phyloP scores from a whole-genome alignment of 1,140 invertebrate species.

The Bombus polaris region DNA sequence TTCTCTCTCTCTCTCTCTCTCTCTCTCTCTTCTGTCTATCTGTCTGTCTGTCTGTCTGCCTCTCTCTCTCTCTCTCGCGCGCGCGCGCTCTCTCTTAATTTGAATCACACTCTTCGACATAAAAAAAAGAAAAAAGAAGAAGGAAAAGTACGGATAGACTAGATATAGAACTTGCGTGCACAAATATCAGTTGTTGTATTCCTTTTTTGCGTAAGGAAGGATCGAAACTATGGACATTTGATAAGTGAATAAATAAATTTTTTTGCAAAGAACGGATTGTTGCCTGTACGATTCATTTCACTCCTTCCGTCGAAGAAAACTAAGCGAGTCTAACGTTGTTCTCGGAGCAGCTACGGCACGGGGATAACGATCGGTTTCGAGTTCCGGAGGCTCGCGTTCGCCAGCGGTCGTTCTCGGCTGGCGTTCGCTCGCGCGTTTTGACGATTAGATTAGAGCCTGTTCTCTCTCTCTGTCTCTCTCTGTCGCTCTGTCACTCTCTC shows the following conservation, averaged over 20 bases:
- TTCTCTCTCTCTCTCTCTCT: background rate
- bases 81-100: background rate
- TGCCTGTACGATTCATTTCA: slow-evolving; percentile 57
- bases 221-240: slow-evolving; percentile 30
- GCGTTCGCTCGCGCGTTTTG: background rate
- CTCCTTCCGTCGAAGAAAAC: slow-evolving; percentile 36
- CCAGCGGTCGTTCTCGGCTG: background rate
- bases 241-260: slow-evolving; percentile 51
- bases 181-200: slow-evolving; percentile 11
- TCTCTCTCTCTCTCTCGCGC: background rate
- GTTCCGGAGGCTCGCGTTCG: background rate
- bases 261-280: slow-evolving; percentile 44
- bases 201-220: slow-evolving; percentile 1
- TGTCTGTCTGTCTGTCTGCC: background rate
- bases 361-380: slow-evolving; percentile 8
- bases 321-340: background rate
- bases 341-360: background rate
- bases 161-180: background rate
- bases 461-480: background rate
- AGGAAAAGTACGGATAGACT: background rate
- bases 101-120: slow-evolving; percentile 16
- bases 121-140: background rate
- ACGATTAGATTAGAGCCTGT: background rate
- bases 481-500: background rate
- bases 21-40: background rate